Evolutionary conservation across 2,888 invertebrate species (phyloP), one percentile per base, ranked within the genome.

Genomic region (Cephus pulcher): DNA sequence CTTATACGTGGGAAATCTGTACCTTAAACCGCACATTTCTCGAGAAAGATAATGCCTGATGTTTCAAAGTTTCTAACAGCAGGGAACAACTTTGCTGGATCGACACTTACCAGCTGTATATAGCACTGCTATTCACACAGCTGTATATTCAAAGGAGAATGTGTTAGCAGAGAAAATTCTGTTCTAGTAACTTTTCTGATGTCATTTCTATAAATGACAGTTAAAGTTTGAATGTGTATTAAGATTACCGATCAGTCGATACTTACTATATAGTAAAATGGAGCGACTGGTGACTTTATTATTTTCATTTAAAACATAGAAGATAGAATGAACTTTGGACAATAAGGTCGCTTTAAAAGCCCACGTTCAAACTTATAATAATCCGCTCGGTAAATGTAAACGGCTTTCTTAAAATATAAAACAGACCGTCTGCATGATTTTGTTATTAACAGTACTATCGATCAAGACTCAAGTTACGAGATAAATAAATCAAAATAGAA

Each of bases 31-130:
- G 34, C 75, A 76, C 76, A 73, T 77, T 74, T 56, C 73, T 75
- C 35, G 40, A 76, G 74, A 74, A 79, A 80, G 78, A 82, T 85
- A 82, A 84, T 83, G 75, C 74, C 79, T 76, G 78, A 81, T 79
- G 82, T 81, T 85, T 81, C 74, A 69, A 84, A 83, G 80, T 85
- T 80, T 77, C 76, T 81, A 83, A 84, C 81, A 76, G 79, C 74
- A 70, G 79, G 75, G 56, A 56, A 23, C 9, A 56, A 56, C 56
- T 56, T 56, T 56, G 23, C 9, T 23, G 23, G 23, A 56, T 56
- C 56, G 56, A 56, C 56, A 56, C 56, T 56, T 23, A 15, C 56
- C 56, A 56, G 23, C 56, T 56, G 56, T 56, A 56, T 56, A 56
- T 56, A 56, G 56, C 23, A 56, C 56, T 56, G 56, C 56, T 56